phyloP scores from a whole-genome alignment of 92 coral and sea anemone genomes.

The Porites evermanni region DNA sequence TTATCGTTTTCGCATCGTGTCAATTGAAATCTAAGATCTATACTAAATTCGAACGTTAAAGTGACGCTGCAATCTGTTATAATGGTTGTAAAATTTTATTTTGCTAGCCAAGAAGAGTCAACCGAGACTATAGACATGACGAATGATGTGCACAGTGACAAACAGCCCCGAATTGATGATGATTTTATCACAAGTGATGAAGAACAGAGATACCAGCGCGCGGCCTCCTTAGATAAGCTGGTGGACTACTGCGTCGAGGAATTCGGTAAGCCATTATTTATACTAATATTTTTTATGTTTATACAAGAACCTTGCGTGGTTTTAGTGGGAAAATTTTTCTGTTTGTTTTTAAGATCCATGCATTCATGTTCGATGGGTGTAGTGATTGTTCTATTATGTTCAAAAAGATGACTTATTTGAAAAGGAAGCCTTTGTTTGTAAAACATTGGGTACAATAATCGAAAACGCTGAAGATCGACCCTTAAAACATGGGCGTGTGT shows the following conservation, averaged over 20 bases:
- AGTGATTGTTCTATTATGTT: not conserved
- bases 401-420: too few species aligned
- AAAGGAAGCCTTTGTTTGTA: constrained; percentile 8
- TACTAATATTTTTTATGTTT: not conserved
- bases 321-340: not conserved
- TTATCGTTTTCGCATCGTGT: too few species aligned
- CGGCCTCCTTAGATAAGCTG: constrained; percentile 89
- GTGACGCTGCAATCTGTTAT: too few species aligned
- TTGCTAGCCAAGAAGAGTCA: not conserved
- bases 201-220: constrained; percentile 63
- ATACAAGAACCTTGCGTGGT: not conserved
- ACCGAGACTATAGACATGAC: constrained; percentile 21
- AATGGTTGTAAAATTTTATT: too few species aligned
- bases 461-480: too few species aligned
- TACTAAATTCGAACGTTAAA: too few species aligned
- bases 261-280: constrained; percentile 75
- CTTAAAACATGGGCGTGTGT: too few species aligned
- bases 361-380: not conserved
- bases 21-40: too few species aligned
- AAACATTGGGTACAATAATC: too few species aligned
- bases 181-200: constrained; percentile 65
- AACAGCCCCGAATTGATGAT: not conserved
- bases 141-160: constrained; percentile 37
- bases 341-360: constrained; percentile 8
- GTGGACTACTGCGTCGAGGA: constrained; percentile 88